Evolutionary conservation across 2,113 vertebrate genomes (phyloP).

Genomic region (Serilophus lunatus): DNA sequence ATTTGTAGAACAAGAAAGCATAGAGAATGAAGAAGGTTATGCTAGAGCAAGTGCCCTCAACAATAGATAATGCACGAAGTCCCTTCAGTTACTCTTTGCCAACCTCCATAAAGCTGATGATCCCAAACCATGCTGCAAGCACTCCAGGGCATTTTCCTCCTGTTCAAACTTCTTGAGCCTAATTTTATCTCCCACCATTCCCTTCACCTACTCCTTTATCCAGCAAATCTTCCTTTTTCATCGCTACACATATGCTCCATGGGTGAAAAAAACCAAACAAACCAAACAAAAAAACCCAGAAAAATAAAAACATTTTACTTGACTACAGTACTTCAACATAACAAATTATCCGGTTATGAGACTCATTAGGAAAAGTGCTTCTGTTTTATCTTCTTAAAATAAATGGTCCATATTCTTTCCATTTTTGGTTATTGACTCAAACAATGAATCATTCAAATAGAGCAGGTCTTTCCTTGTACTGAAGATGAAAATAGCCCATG

Average conservation of each 20-base stretch:
- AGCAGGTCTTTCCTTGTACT: background rate
- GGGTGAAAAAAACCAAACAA: background rate
- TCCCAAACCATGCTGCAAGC: background rate
- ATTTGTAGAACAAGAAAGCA: background rate
- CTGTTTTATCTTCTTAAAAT: background rate
- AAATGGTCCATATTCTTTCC: background rate
- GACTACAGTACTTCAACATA: background rate
- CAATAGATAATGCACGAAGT: background rate
- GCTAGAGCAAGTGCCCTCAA: background rate
- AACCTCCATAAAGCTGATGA: background rate
- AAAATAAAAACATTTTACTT: background rate
- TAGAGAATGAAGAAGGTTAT: background rate
- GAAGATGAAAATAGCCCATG: background rate
- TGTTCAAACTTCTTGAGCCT: background rate
- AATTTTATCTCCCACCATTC: background rate
- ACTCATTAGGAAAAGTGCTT: too few species aligned
- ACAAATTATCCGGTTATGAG: background rate
- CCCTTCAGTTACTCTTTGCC: background rate
- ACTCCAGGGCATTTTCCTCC: background rate
- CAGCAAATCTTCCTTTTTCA: background rate
- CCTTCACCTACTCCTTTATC: background rate
- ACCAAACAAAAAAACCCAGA: background rate
- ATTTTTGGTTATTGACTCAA: background rate
- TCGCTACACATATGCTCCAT: background rate
- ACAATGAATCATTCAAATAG: background rate